Conservation (phyloP, 2,797 vertebrate genomes). For the Etheostoma perlongum region DNA sequence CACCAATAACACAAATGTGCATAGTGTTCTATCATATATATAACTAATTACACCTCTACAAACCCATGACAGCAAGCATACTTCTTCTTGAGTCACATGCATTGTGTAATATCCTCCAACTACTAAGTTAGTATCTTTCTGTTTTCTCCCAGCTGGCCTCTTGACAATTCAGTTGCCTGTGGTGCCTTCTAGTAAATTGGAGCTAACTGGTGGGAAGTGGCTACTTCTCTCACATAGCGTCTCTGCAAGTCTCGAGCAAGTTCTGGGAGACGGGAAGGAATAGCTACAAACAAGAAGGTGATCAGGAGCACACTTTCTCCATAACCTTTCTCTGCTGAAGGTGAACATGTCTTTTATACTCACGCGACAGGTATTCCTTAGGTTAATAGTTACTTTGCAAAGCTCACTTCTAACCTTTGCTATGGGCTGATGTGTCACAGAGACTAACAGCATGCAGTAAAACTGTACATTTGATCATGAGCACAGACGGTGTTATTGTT, state of each 20-base stretch:
- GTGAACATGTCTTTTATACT: conserved; percentile 86
- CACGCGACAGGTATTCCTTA: conserved; percentile 78
- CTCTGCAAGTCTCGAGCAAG: conserved; percentile 39
- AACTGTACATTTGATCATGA: conserved; percentile 20
- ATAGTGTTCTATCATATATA: background rate
- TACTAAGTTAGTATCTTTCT: conserved; percentile 40
- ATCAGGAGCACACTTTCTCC: conserved; percentile 36
- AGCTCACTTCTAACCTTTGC: conserved; percentile 62
- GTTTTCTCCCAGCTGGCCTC: conserved; percentile 52
- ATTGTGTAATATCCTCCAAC: conserved; percentile 69
- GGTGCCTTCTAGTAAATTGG: conserved; percentile 72
- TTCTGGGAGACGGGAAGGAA: conserved; percentile 36
- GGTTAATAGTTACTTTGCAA: conserved; percentile 70
- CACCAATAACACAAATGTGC: background rate
- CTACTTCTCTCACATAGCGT: conserved; percentile 33
- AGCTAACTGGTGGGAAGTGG: conserved; percentile 74
- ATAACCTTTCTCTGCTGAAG: conserved; percentile 70
- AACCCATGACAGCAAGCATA: conserved; percentile 63
- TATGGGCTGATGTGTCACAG: conserved; percentile 24
- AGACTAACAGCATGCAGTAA: conserved; percentile 71
- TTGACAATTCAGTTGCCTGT: conserved; percentile 49
- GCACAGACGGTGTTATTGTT: background rate
- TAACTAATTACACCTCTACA: background rate
- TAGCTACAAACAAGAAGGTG: conserved; percentile 41
- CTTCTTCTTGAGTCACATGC: conserved; percentile 64